Evolutionary conservation across 2,888 invertebrate species (phyloP), one percentile per base, ranked within the genome.

Genomic region (Odontothrips loti): DNA sequence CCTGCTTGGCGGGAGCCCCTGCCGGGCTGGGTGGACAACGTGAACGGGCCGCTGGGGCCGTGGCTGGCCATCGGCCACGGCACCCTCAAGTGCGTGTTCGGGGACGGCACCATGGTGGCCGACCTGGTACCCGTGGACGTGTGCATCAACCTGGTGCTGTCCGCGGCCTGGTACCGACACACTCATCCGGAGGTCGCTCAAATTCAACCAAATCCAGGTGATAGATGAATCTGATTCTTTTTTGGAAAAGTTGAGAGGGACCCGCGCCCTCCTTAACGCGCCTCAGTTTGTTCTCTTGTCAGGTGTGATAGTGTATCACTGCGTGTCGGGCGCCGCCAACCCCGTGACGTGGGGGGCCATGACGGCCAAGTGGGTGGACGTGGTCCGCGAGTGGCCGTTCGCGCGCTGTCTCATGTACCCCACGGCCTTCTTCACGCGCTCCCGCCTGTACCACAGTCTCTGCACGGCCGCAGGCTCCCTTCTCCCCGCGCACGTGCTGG

Each of bases 21-120:
- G 51, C 85, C 85, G 80, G 89, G 89, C 23, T 89, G 89, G 88
- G 87, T 89, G 79, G 88, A 88, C 83, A 89, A 88, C 83, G 85
- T 86, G 82, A 88, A 88, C 85, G 89, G 89, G 34, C 87, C 89
- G 6, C 87, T 87, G 84, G 88, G 88, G 27, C 84, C 84, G 43
- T 79, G 88, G 80, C 82, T 83, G 12, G 85, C 82, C 23, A 79
- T 75, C 17, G 84, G 87, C 9, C 87, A 87, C 82, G 89, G 89
- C 15, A 84, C 89, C 47, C 83, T 89, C 81, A 85, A 87, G 63
- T 86, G 87, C 10, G 85, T 88, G 85, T 86, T 86, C 81, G 86
- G 86, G 78, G 63, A 81, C 12, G 43, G 80, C 1, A 79, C 82
- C 29, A 79, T 80, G 34, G 81, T 82, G 15, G 82, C 83, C 11